phyloP scores from a whole-genome alignment of 2,888 invertebrate genomes.

The Palloptera scutellata region DNA sequence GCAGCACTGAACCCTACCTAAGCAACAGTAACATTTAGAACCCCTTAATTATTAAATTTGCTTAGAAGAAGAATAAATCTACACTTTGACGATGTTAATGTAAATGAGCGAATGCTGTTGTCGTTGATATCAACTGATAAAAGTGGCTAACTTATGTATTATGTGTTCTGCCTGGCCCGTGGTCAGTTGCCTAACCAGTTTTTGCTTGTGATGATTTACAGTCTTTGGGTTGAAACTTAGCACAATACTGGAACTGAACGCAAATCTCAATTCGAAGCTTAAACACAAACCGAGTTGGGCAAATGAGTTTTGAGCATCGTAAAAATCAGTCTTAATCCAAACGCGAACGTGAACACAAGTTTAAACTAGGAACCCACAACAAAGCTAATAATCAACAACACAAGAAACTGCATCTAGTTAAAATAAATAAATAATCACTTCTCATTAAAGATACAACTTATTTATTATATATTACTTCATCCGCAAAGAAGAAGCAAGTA shows the following conservation, averaged over 20 bases:
- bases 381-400: too few relatives aligned
- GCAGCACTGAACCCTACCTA: not conserved
- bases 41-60: conserved; percentile 20
- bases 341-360: conserved; percentile 38
- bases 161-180: conserved; percentile 1
- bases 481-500: too few relatives aligned
- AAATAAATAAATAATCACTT: too few relatives aligned
- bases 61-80: not conserved
- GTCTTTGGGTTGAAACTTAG: conserved; percentile 10
- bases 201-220: conserved; percentile 8
- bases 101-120: conserved; percentile 12
- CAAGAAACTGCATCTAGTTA: too few relatives aligned
- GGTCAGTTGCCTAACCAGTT: conserved; percentile 32
- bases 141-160: not conserved
- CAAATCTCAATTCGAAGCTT: conserved; percentile 9
- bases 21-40: conserved; percentile 21
- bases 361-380: not conserved
- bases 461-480: too few relatives aligned
- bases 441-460: too few relatives aligned
- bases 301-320: conserved; percentile 29
- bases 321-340: conserved; percentile 40
- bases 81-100: not conserved
- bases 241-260: conserved; percentile 6
- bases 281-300: conserved; percentile 30
- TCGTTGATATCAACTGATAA: conserved; percentile 29